These are phyloP conservation scores for Helicoverpa armigera DNA, from an alignment of 1,140 invertebrate species.

Conservation along the genomic window DNA sequence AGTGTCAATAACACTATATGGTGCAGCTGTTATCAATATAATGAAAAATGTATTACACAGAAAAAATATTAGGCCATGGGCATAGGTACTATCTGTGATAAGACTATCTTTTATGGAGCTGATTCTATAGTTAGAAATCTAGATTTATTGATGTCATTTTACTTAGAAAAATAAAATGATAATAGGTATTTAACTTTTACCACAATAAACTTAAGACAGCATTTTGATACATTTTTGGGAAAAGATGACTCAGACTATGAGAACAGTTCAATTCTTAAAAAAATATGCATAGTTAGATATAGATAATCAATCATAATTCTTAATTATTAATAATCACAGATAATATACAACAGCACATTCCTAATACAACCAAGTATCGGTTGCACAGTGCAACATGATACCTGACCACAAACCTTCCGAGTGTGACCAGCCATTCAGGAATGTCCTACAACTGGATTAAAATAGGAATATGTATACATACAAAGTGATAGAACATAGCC, in stretches of 20 bases:
- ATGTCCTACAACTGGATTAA: slow-evolving; percentile 26
- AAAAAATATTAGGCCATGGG: slow-evolving; percentile 14
- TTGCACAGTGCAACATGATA: slow-evolving; percentile 45
- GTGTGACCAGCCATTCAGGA: slow-evolving; percentile 25
- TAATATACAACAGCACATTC: neutral
- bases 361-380: slow-evolving; percentile 5
- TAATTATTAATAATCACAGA: neutral
- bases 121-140: neutral
- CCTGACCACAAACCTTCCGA: slow-evolving; percentile 50
- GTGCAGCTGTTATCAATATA: neutral
- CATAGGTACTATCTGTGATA: neutral
- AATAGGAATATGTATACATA: slow-evolving; percentile 3
- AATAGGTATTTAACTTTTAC: too few relatives aligned
- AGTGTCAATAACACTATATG: neutral
- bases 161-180: neutral
- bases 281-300: neutral
- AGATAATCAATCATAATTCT: neutral
- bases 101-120: neutral
- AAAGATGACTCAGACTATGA: too few relatives aligned
- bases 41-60: neutral
- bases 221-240: too few relatives aligned
- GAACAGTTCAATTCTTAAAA: too few relatives aligned
- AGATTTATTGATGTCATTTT: neutral
- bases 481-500: slow-evolving; percentile 15
- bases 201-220: too few relatives aligned